phyloP scores from a whole-genome alignment of 2,113 vertebrate species.

The Pyxicephalus adspersus region DNA sequence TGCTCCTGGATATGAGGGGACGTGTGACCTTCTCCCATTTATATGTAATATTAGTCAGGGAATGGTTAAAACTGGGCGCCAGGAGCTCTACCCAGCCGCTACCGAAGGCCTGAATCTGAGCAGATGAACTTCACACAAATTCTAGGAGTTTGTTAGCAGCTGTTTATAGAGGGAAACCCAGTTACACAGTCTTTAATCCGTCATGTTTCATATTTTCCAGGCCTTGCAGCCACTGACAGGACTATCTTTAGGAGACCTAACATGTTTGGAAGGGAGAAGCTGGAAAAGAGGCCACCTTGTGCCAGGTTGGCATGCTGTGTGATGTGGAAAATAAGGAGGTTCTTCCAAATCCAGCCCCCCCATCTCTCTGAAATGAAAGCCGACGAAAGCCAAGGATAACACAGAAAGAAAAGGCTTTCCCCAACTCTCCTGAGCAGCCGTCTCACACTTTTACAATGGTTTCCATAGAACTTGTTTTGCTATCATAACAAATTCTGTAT shows the following conservation, averaged over 20 bases:
- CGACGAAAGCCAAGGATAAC: conserved; percentile 81
- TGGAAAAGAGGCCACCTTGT: conserved; percentile 71
- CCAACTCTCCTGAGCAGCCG: conserved; percentile 78
- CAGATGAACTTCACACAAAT: conserved; percentile 17
- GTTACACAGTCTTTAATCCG: conserved; percentile 69
- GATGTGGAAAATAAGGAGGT: conserved; percentile 75
- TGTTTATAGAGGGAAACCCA: conserved; percentile 86
- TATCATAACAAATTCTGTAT: conserved; percentile 84
- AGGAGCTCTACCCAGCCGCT: neutral
- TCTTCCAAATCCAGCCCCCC: conserved; percentile 60
- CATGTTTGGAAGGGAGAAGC: conserved; percentile 78
- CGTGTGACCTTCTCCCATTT: too few relatives aligned
- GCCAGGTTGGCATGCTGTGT: conserved; percentile 81
- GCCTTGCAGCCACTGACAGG: conserved; percentile 64
- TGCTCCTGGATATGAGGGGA: too few relatives aligned
- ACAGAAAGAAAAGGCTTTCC: conserved; percentile 88
- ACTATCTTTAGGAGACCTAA: conserved; percentile 79
- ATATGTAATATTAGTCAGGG: too few relatives aligned
- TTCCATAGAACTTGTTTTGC: conserved; percentile 90
- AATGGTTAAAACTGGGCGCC: neutral
- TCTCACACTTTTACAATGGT: conserved; percentile 85
- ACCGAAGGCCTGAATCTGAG: neutral
- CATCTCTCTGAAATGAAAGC: conserved; percentile 73
- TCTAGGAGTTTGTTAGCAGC: conserved; percentile 68
- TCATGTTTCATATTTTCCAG: conserved; percentile 81